Conservation (phyloP, 2,888 invertebrate genomes). For the Zygaena filipendulae region DNA sequence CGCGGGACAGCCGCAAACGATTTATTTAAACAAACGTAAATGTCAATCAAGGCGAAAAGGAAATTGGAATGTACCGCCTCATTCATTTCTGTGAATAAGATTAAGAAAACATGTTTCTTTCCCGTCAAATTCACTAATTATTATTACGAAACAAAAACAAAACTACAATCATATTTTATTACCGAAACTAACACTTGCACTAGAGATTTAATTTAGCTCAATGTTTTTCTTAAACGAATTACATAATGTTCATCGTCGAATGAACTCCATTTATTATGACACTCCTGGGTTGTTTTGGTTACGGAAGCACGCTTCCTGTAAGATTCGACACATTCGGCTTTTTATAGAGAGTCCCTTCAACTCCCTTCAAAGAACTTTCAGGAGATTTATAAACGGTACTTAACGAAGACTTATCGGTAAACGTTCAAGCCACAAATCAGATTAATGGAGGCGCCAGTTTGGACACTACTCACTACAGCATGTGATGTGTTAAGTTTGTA, state of each 20-base stretch:
- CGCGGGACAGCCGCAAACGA: slow-evolving; percentile 28
- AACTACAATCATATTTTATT: slow-evolving; percentile 18
- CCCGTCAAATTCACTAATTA: slow-evolving; percentile 19
- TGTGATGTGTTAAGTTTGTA: slow-evolving; percentile 25
- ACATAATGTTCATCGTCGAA: slow-evolving; percentile 6
- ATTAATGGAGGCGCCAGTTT: slow-evolving; percentile 21
- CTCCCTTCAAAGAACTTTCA: slow-evolving; percentile 13
- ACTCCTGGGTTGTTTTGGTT: slow-evolving; percentile 17
- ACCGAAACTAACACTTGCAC: slow-evolving; percentile 21
- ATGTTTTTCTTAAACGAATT: slow-evolving; percentile 19
- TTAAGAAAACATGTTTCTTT: slow-evolving; percentile 28
- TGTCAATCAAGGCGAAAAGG: slow-evolving; percentile 33
- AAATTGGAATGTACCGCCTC: slow-evolving; percentile 26
- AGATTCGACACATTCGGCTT: slow-evolving; percentile 7
- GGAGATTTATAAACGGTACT: slow-evolving; percentile 17
- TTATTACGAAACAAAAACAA: slow-evolving; percentile 18
- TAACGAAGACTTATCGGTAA: slow-evolving; percentile 16
- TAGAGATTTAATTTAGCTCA: slow-evolving; percentile 20
- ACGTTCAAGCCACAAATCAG: slow-evolving; percentile 12
- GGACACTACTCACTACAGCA: slow-evolving; percentile 13
- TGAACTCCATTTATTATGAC: slow-evolving; percentile 17
- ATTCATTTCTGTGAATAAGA: slow-evolving; percentile 9
- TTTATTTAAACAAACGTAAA: slow-evolving; percentile 34
- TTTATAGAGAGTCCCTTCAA: slow-evolving; percentile 10
- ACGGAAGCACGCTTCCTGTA: slow-evolving; percentile 32